These are phyloP conservation scores for Apotomis capreana DNA, from an alignment of 2,888 invertebrate species.

Conservation along the genomic window DNA sequence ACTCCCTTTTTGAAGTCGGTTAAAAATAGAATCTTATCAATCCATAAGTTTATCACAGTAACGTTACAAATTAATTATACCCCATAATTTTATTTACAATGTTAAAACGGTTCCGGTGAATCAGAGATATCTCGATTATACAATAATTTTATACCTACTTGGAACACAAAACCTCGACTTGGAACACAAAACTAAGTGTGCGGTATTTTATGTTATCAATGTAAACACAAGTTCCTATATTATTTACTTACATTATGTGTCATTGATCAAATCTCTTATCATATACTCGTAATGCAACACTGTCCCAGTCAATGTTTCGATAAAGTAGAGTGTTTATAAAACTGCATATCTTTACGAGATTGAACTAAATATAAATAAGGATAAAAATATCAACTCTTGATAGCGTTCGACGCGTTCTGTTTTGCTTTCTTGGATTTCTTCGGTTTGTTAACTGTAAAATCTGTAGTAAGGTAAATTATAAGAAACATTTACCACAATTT, in stretches of 20 bases:
- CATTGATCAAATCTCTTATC: constrained; percentile 22
- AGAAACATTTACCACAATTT: too few relatives aligned
- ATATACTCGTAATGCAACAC: constrained; percentile 6
- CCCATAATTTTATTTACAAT: too few relatives aligned
- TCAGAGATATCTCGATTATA: too few relatives aligned
- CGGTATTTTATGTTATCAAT: not conserved
- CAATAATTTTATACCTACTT: too few relatives aligned
- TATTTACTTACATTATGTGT: constrained; percentile 16
- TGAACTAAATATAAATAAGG: not conserved
- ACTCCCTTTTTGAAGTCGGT: too few relatives aligned
- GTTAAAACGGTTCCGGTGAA: too few relatives aligned
- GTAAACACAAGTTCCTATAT: not conserved
- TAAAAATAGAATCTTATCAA: too few relatives aligned
- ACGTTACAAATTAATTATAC: too few relatives aligned
- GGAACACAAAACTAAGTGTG: too few relatives aligned
- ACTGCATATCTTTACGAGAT: not conserved
- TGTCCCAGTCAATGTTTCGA: constrained; percentile 6
- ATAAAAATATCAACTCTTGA: not conserved
- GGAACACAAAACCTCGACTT: too few relatives aligned
- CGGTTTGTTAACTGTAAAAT: constrained; percentile 20
- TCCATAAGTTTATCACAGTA: too few relatives aligned
- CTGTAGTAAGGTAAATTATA: constrained; percentile 6
- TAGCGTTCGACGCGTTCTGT: not conserved
- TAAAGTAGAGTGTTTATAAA: constrained; percentile 18
- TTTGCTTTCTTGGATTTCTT: constrained; percentile 7